Evolutionary conservation across 2,797 vertebrate species (phyloP), one percentile per base, ranked within the genome.

Genomic region (Telmatherina bonti): DNA sequence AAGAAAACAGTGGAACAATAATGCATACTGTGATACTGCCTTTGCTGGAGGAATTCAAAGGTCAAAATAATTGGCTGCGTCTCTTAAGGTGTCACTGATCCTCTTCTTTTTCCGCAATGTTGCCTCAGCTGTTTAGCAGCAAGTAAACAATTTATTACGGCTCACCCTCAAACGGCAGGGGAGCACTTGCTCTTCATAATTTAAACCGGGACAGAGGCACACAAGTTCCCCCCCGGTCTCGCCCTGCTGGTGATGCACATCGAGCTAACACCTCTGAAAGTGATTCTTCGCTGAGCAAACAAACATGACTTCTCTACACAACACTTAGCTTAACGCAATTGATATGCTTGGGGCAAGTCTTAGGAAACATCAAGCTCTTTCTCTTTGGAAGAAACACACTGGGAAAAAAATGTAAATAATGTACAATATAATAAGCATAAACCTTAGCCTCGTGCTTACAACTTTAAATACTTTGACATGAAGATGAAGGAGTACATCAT

Each of bases 61-160:
- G 87, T 89, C 82, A 89, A 73, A 87, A 82, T 90, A 91, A 89
- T 89, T 90, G 85, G 61, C 84, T 65, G 12, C 27, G 56, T 81
- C 74, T 81, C 65, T 71, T 51, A 62, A 49, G 38, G 62, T 83
- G 76, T 81, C 81, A 76, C 71, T 76, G 79, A 73, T 74, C 38
- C 47, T 33, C 12, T 77, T 54, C 38, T 56, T 63, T 72, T 69
- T 73, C 22, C 15, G 15, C 81, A 63, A 36, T 7, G 47, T 64
- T 72, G 53, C 70, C 47, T 81, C 41, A 13, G 72, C 74, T 30
- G 20, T 71, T 52, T 62, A 60, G 69, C n/a, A 70, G 78, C 85
- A 84, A 70, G 85, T 88, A 80, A 79, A 87, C 79, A 75, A 74
- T 84, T 79, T 79, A 81, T 86, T 79, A 81, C 1, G 31, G 62